Conservation (phyloP, 30 jellyfish, hydroid and myxozoan species). For the Turritopsis rubra region DNA sequence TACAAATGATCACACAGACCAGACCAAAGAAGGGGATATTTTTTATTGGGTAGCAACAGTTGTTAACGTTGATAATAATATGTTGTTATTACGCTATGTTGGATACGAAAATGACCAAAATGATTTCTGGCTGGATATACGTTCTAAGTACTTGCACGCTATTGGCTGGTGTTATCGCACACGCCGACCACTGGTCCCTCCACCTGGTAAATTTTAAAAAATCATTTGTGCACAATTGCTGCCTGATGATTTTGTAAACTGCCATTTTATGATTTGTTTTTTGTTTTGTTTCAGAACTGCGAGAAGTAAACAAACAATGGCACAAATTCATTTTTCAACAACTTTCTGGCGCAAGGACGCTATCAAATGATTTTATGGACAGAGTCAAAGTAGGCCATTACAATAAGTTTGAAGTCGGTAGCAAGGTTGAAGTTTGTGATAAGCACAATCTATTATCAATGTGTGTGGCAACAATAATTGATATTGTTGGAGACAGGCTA, state of each 20-base stretch:
- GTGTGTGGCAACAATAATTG: constrained; percentile 96
- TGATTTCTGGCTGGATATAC: constrained; percentile 89
- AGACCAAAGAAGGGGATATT: constrained; percentile 66
- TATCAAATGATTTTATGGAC: constrained; percentile 79
- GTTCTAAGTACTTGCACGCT: constrained; percentile 83
- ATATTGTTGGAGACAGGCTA: constrained; percentile 83
- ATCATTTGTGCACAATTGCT: background rate
- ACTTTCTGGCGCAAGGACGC: constrained; percentile 87
- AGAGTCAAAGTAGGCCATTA: constrained; percentile 73
- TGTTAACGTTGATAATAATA: constrained; percentile 50
- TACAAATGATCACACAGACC: constrained; percentile 72
- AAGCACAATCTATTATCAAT: constrained; percentile 69
- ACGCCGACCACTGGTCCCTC: constrained; percentile 81
- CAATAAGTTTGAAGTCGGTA: constrained; percentile 84
- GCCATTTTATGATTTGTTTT: background rate
- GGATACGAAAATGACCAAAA: constrained; percentile 60
- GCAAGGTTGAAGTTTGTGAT: constrained; percentile 89
- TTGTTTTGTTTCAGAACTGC: background rate
- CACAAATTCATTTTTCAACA: constrained; percentile 76
- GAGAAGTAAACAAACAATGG: constrained; percentile 44
- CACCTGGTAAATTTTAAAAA: constrained; percentile 55
- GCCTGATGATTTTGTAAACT: too few species aligned
- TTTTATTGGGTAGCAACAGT: constrained; percentile 91
- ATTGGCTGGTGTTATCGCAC: constrained; percentile 97
- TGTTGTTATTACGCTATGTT: constrained; percentile 76